Conservation (phyloP, 1,140 invertebrate genomes). For the Galleria mellonella region DNA sequence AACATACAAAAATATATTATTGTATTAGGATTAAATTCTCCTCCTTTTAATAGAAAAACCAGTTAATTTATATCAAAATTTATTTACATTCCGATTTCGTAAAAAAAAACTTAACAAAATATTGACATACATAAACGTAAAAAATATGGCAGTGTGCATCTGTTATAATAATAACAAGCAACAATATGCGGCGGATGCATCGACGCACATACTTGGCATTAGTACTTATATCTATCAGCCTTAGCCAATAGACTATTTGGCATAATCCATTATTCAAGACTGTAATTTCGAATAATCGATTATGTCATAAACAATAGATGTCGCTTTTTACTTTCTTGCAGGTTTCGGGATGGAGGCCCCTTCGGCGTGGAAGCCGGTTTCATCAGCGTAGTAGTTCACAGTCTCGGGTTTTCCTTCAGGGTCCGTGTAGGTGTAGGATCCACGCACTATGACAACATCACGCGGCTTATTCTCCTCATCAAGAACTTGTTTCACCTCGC, state of each 20-base stretch:
- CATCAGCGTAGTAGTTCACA: slow-evolving; percentile 72
- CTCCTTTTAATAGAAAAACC: too few species aligned
- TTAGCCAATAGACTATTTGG: not conserved
- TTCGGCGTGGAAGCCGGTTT: slow-evolving; percentile 72
- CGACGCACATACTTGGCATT: not conserved
- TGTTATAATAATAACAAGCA: slow-evolving; percentile 20
- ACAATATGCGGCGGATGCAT: slow-evolving; percentile 2
- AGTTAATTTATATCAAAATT: not conserved
- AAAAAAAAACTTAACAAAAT: slow-evolving; percentile 34
- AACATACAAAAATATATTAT: too few species aligned
- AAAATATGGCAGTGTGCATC: slow-evolving; percentile 56
- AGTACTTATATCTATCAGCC: not conserved
- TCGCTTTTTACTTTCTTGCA: slow-evolving; percentile 17
- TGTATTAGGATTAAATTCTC: too few species aligned
- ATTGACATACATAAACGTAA: slow-evolving; percentile 33
- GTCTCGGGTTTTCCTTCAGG: slow-evolving; percentile 40
- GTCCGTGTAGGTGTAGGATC: slow-evolving; percentile 51
- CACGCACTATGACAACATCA: slow-evolving; percentile 50
- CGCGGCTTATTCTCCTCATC: slow-evolving; percentile 67
- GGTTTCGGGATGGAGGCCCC: slow-evolving; percentile 47
- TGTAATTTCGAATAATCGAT: not conserved
- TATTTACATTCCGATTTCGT: slow-evolving; percentile 14
- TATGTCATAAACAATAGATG: not conserved
- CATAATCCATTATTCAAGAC: not conserved
- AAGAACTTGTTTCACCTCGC: slow-evolving; percentile 47